Percentiles rank a stretch among this genome's conserved stretches.
phyloP scores from a whole-genome alignment of 2,797 vertebrate genomes.

The Centropyge bicolor region DNA sequence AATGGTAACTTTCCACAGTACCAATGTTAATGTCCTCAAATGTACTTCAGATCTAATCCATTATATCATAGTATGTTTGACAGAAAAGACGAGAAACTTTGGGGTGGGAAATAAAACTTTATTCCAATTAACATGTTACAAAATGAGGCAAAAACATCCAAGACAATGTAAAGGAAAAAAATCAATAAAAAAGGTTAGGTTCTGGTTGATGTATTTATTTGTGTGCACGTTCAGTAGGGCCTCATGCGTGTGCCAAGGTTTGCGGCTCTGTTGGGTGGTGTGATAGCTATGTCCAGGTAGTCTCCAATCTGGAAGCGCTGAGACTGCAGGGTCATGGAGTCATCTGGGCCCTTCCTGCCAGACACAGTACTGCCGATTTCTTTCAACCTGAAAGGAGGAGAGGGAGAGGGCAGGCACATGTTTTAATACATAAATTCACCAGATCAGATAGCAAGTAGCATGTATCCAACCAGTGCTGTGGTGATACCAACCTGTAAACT shows the following conservation, averaged over 20 bases:
- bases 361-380: conserved; percentile 97
- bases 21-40: too few relatives aligned
- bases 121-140: conserved; percentile 66
- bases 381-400: conserved; percentile 88
- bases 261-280: conserved; percentile 94
- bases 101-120: conserved; percentile 70
- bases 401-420: rapidly evolving
- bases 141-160: conserved; percentile 65
- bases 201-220: not conserved
- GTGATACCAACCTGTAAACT: conserved; percentile 89
- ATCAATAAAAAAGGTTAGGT: not conserved
- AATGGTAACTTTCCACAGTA: too few relatives aligned
- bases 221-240: conserved; percentile 86
- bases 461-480: not conserved
- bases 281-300: conserved; percentile 97
- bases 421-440: not conserved
- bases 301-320: conserved; percentile 99
- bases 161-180: conserved; percentile 20
- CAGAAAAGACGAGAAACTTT: not conserved
- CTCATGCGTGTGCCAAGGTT: conserved; percentile 93
- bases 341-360: conserved; percentile 95
- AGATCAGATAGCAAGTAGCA: not conserved
- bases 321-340: conserved; percentile 97
- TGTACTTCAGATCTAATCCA: too few relatives aligned
- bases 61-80: not conserved